These are phyloP conservation scores for Ditula angustiorana DNA, from an alignment of 2,888 invertebrate species.

Conservation along the genomic window DNA sequence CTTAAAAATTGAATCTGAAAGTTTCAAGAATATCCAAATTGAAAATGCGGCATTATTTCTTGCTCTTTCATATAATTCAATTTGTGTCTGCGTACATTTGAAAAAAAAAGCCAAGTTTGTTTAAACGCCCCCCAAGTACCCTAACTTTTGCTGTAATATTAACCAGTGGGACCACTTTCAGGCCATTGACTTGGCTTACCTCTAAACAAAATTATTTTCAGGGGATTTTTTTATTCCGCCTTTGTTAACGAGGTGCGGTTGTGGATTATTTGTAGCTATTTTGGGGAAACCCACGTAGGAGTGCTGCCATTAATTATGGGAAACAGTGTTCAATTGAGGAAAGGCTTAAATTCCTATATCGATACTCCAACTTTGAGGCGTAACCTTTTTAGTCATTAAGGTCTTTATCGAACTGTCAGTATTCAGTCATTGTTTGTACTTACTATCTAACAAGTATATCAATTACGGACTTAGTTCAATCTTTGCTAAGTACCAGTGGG, in stretches of 20 bases:
- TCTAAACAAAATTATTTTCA: slow-evolving; percentile 15
- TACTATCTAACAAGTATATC: not conserved
- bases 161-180: slow-evolving; percentile 9
- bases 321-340: not conserved
- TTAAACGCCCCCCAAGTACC: not conserved
- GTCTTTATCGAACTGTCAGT: not conserved
- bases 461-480: not conserved
- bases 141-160: slow-evolving; percentile 16
- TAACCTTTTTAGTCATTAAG: not conserved
- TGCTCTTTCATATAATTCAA: slow-evolving; percentile 1
- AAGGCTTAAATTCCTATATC: not conserved
- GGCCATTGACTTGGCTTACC: slow-evolving; percentile 15
- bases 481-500: not conserved
- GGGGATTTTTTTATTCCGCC: slow-evolving; percentile 20
- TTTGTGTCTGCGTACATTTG: not conserved
- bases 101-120: not conserved
- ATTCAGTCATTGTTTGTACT: not conserved
- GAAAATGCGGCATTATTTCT: slow-evolving; percentile 11
- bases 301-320: not conserved
- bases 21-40: slow-evolving; percentile 19
- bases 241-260: slow-evolving; percentile 29
- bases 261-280: slow-evolving; percentile 6
- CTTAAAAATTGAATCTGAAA: slow-evolving; percentile 26
- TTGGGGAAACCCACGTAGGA: not conserved
- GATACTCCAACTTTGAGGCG: not conserved